Evolutionary conservation across 2,888 invertebrate species (phyloP), one percentile per base, ranked within the genome.

Genomic region (Uropetala carovei): DNA sequence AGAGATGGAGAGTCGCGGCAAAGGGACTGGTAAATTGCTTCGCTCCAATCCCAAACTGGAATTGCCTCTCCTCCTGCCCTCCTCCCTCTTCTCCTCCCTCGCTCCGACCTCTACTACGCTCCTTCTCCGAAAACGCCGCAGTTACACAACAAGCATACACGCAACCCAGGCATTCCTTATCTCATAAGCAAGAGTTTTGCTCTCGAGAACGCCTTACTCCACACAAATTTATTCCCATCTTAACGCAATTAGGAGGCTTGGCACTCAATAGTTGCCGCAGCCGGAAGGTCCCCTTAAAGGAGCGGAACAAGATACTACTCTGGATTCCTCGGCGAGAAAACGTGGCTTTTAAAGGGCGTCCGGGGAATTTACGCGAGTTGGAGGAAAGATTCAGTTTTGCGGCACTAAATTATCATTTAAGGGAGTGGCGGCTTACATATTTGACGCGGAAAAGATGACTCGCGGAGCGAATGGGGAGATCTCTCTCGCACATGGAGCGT

Each of bases 111-210:
- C 83, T 83, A 8, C 14, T n/a, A n/a, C n/a, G n/a, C 0, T 27
- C 30, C 60, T 4, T 7, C n/a, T 22, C 89, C 60, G 4, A 64
- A 30, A n/a, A 56, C 83, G 43, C 43, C 43, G 43, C 27, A 27
- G 75, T 22, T 27, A 27, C 27, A 68, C 68, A 68, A 11, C 68
- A 27, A 43, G 43, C 75, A 27, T 22, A 27, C 75, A 27, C 75
- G 5, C 75, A 27, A 27, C 27, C 43, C 43, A n/a, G 56, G 43
- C 60, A 43, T 89, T 89, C 89, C 89, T 89, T 64, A 89, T 89
- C 89, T 68, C 89, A 68, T 89, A 89, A 89, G 89, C 89, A 89
- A 64, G 64, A 89, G 89, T 89, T 89, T 68, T 56, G 43, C 60
- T 89, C 89, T 68, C 89, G 30, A 43, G 89, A 43, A 56, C 89